Evolutionary conservation across 2,113 vertebrate species (phyloP), one percentile per base, ranked within the genome.

Genomic region (cat (Felis catus)): DNA sequence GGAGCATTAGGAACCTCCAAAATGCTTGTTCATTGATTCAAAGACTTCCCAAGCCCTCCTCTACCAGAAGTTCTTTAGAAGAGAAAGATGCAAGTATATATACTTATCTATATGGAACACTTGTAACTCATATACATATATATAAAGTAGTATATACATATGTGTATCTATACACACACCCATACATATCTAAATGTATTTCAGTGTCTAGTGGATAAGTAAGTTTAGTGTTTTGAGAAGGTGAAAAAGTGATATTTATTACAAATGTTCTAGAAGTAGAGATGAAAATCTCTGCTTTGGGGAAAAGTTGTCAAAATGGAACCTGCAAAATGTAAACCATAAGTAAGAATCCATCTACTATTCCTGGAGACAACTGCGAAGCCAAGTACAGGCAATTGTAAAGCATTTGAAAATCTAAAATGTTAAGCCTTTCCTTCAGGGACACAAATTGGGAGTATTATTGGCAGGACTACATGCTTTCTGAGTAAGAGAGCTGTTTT

Each of bases 381-480:
- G 68, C 86, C 66, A 93, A 61, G 65, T 74, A 66, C 48, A 80
- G 58, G 27, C 58, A 76, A 27, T 31, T 89, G 89, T 78, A 85
- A 91, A 89, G 71, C 29, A 84, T 85, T 31, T 55, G 39, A 76
- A 85, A 82, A 73, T 31, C 85, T 80, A 80, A 93, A 73, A 73
- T 58, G 45, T 61, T 85, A 66, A 90, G 31, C 11, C 48, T 73
- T 74, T 78, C 36, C 93, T 90, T 95, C 53, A 71, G 63, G 63
- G 51, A 55, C 55, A 55, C 39, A 73, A 93, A 48, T 39, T 88
- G 74, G 31, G 31, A 33, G 48, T 70, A 61, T 89, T 41, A 73
- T 89, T 96, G 68, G 79, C 63, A 89, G 84, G 41, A 89, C 93
- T 84, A 73, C 51, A 48, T 18, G 31, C 53, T 79, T 85, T 89